phyloP scores from a whole-genome alignment of 2,113 vertebrate genomes.

The Coptodon bakossiorum region DNA sequence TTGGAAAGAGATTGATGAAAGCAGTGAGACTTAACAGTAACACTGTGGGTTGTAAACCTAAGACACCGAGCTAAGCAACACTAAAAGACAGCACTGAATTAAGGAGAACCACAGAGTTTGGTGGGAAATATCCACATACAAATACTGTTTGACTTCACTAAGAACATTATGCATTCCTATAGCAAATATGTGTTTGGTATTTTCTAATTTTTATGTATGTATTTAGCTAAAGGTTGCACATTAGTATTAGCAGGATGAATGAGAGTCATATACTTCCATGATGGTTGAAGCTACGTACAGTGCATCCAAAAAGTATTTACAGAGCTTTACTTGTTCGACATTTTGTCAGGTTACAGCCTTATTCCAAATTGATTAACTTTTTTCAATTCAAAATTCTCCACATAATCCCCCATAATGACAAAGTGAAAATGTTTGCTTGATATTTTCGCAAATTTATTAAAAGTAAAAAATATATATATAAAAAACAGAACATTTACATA shows the following conservation, averaged over 20 bases:
- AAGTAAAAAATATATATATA: rapidly evolving
- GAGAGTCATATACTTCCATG: neutral
- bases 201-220: neutral
- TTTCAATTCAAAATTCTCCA: neutral
- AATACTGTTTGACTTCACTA: neutral
- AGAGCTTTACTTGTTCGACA: neutral
- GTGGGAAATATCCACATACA: neutral
- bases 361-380: neutral
- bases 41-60: neutral
- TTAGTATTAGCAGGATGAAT: neutral
- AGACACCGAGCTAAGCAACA: neutral
- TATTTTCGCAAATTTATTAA: neutral
- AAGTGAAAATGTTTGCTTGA: neutral
- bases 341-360: neutral
- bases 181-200: neutral
- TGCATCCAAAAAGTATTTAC: neutral
- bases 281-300: neutral
- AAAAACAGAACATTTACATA: neutral
- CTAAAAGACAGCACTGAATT: neutral
- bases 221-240: neutral
- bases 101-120: neutral
- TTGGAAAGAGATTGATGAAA: neutral
- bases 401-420: neutral
- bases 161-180: neutral
- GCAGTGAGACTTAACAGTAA: neutral